Base-by-base conservation (phyloP, 2,113 vertebrate species). In the Tetrao urogallus region DNA sequence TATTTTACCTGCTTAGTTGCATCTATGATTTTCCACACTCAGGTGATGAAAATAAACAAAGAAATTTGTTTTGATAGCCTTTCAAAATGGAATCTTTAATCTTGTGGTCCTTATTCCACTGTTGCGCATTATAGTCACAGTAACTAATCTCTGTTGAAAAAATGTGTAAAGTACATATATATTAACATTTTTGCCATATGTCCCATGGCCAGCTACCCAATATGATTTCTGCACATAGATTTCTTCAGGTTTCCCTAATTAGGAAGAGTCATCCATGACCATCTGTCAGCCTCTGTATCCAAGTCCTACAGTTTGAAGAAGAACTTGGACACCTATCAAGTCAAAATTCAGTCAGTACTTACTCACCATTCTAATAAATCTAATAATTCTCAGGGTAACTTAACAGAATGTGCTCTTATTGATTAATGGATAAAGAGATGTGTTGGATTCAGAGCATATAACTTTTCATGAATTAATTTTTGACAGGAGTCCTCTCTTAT, bases 241-340 rank as follows among this genome's bases (percentile, higher is more conserved):
- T 95, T 69, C 80, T 90, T 92, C 69, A 58, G 60, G 70, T 88
- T 93, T 90, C 47, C n/a, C 38, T 96, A 83, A 88, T 90, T 90
- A 86, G 36, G 42, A 86, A 92, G 40, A 83, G 90, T 88, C 54
- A 92, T 80, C 84, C n/a, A 6, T 91, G 57, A 89, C 94, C 88
- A 95, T 93, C 94, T 95, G 85, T 79, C 78, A 89, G 66, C 27
- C 77, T 89, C 78, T 87, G 43, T 57, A 84, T 50, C 15, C 30
- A 57, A 74, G 18, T 86, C 65, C 73, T 91, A 38, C 4, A 43
- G n/a, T 65, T 48, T 18, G 13, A 95, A 90, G n/a, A 28, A 74
- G 65, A 61, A 67, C 50, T 92, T 92, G 69, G 50, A 71, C 63
- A 45, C 56, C 43, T 86, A 74, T 58, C 80, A 94, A 92, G 42